Evolutionary conservation across 2,113 vertebrate species (phyloP), one percentile per base, ranked within the genome.

Genomic region (Etia nguti): DNA sequence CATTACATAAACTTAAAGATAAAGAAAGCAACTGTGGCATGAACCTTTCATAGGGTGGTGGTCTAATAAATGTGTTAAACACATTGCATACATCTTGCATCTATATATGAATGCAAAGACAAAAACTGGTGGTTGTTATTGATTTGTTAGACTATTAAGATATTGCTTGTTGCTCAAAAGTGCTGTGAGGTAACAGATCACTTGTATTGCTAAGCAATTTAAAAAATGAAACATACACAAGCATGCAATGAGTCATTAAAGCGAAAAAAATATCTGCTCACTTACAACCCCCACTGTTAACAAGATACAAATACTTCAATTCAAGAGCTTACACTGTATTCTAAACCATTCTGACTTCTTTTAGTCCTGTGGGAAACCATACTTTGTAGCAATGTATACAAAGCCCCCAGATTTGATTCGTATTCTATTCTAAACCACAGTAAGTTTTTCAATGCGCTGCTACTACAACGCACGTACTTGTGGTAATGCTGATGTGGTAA

Each of bases 391-490:
- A 43, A 77, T 84, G 29, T 52, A 48, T 82, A 5, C 57, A 36
- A 50, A 43, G 34, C 6, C 0, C 0, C 13, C 29, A 65, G n/a
- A 82, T 46, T 62, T 26, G 36, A 20, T 87, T 41, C 60, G 1
- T 4, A 36, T 70, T 88, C 50, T 10, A 41, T n/a, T 77, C 41
- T 88, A 55, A 90, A 79, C 85, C n/a, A 11, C 70, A 77, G 62
- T 81, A 22, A 4, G 50, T 50, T 86, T 89, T 84, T 20, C 55
- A 59, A 11, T 7, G 73, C 15, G 13, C 56, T 83, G 20, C 43
- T 6, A 79, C 60, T 68, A 38, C 34, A 90, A 84, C 57, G 0
- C 34, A 38, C 1, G 10, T 20, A 43, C 34, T 16, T 55, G 81
- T 70, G 41, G 54, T 57, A 54, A 41, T 81, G 31, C 38, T 85